Evolutionary conservation across 2,113 vertebrate species (phyloP).

Genomic region (Casuarius casuarius): DNA sequence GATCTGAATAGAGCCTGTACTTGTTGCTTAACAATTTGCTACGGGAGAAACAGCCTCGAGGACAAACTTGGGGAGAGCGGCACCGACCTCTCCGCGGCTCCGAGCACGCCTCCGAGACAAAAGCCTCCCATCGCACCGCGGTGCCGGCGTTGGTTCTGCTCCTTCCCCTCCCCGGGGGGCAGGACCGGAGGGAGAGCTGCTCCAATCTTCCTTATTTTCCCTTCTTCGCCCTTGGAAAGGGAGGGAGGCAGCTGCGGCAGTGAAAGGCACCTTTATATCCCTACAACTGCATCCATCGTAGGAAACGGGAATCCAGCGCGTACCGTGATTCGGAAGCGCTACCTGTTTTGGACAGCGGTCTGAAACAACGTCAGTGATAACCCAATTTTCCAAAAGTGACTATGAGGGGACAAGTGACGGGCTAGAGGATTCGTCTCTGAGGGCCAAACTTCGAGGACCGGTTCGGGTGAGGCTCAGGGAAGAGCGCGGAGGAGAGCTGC

Average conservation of each 20-base stretch:
- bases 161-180: background rate
- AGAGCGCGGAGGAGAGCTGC: background rate
- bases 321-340: accelerated
- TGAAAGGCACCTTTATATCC: background rate
- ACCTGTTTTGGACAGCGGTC: background rate
- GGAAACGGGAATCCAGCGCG: background rate
- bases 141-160: background rate
- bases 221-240: background rate
- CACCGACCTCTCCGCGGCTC: background rate
- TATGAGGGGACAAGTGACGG: background rate
- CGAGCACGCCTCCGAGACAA: background rate
- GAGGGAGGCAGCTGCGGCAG: accelerated
- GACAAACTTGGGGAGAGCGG: background rate
- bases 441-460: background rate
- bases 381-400: background rate
- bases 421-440: background rate
- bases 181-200: background rate
- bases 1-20: background rate
- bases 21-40: conserved; percentile 27
- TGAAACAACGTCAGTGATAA: background rate
- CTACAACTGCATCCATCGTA: accelerated
- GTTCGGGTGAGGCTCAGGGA: background rate
- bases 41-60: background rate
- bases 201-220: background rate
- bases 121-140: background rate